phyloP scores from a whole-genome alignment of 2,888 invertebrate species.

The Mimachlamys varia region DNA sequence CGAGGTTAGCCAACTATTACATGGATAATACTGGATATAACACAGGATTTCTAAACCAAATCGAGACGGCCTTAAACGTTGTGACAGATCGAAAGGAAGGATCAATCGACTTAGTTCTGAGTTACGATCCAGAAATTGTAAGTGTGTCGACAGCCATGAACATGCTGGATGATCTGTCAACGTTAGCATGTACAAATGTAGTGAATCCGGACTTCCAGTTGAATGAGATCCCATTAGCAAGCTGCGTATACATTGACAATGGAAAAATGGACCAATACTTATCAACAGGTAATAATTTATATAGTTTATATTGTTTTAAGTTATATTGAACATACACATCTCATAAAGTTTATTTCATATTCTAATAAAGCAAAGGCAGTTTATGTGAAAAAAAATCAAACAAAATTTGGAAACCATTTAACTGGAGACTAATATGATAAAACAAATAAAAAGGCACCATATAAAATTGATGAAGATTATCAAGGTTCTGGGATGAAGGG shows the following conservation, averaged over 20 bases:
- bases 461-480: too few relatives aligned
- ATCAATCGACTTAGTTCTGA: neutral
- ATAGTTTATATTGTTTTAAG: too few relatives aligned
- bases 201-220: neutral
- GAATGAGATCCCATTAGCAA: neutral
- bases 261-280: neutral
- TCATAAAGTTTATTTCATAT: too few relatives aligned
- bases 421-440: too few relatives aligned
- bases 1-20: neutral
- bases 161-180: neutral
- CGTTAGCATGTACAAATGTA: neutral
- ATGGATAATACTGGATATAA: neutral
- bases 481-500: too few relatives aligned
- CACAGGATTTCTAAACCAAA: neutral
- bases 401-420: too few relatives aligned
- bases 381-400: too few relatives aligned
- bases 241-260: neutral
- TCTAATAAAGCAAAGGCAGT: too few relatives aligned
- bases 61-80: slow-evolving; percentile 1
- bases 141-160: neutral
- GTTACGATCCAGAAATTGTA: neutral
- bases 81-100: neutral
- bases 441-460: too few relatives aligned
- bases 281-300: neutral
- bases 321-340: too few relatives aligned